Conservation (phyloP, 2,888 invertebrate species). For the Platycheirus albimanus region DNA sequence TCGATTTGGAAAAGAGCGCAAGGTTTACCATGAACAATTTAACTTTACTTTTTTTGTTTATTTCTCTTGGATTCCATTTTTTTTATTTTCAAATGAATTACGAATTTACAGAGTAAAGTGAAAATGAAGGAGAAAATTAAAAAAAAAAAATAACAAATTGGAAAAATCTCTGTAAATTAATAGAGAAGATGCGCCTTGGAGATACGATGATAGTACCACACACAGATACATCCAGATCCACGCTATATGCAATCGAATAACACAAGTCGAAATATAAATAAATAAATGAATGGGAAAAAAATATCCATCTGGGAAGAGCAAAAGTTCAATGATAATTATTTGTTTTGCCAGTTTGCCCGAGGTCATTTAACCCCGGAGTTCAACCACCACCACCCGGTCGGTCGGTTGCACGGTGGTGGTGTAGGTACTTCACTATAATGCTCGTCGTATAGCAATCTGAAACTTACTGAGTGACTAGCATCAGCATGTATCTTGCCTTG, state of each 20-base stretch:
- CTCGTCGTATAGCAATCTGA: neutral
- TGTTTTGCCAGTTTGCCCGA: slow-evolving; percentile 72
- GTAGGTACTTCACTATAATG: neutral
- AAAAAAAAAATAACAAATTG: slow-evolving; percentile 12
- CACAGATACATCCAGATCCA: neutral
- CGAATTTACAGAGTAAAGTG: slow-evolving; percentile 30
- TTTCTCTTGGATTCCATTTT: slow-evolving; percentile 43
- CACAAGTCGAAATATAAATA: slow-evolving; percentile 28
- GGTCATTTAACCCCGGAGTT: slow-evolving; percentile 74
- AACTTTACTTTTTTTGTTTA: slow-evolving; percentile 54
- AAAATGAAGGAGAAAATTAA: no score
- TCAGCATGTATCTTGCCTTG: slow-evolving; percentile 12
- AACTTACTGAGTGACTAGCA: neutral
- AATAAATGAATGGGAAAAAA: slow-evolving; percentile 30
- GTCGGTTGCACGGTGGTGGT: slow-evolving; percentile 23
- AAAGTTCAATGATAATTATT: slow-evolving; percentile 74
- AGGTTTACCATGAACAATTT: slow-evolving; percentile 42
- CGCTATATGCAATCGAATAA: slow-evolving; percentile 41
- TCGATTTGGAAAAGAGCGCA: neutral
- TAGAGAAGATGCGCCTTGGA: slow-evolving; percentile 60
- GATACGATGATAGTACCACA: slow-evolving; percentile 2
- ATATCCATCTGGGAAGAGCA: slow-evolving; percentile 65
- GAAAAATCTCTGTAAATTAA: slow-evolving; percentile 63
- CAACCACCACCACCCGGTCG: slow-evolving; percentile 63
- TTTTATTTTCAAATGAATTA: slow-evolving; percentile 24